Conservation (phyloP, 2,113 vertebrate genomes). For the Myiozetetes cayanensis region DNA sequence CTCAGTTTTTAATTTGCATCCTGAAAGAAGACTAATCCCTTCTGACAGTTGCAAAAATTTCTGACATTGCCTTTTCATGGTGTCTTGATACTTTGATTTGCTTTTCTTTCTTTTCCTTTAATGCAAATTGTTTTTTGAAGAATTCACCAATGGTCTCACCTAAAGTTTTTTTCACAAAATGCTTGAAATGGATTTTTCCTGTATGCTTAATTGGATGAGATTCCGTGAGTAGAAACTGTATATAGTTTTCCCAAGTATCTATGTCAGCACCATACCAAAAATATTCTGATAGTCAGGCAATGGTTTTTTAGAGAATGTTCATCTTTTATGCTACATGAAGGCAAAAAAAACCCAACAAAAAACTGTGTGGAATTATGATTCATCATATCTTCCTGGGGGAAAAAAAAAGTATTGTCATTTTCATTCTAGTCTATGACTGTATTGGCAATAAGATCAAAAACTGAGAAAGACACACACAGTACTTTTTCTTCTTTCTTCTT, state of each 20-base stretch:
- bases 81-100: background rate
- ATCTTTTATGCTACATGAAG: background rate
- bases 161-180: background rate
- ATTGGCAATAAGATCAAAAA: background rate
- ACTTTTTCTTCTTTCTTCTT: background rate
- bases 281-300: background rate
- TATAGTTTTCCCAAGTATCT: background rate
- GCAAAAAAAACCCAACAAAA: background rate
- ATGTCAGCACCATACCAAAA: background rate
- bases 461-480: background rate
- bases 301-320: background rate
- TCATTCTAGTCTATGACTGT: background rate
- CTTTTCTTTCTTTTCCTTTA: background rate
- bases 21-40: background rate
- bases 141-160: background rate
- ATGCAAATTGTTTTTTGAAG: background rate
- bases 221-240: background rate
- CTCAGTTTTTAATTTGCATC: background rate
- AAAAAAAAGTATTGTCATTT: background rate
- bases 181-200: background rate
- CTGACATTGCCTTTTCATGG: background rate
- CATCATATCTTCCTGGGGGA: background rate
- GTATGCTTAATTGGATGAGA: background rate
- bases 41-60: background rate
- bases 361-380: background rate